Percentiles rank a stretch among this genome's conserved stretches.
Evolutionary conservation across 2,797 vertebrate species (phyloP).

Genomic region (Acanthurus leucopareius): DNA sequence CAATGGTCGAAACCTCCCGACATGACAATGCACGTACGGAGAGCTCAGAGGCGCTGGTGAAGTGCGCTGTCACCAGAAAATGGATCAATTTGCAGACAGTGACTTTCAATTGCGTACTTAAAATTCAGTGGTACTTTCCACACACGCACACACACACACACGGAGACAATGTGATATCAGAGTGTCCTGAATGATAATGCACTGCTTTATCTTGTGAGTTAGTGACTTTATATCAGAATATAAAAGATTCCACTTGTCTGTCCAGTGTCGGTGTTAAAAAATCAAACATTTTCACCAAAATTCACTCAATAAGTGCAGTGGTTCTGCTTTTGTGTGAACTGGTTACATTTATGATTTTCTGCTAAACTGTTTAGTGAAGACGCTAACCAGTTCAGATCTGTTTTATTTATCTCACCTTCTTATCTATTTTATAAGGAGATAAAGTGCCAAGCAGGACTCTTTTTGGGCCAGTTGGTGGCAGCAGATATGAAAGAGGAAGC

Average conservation of each 20-base stretch:
- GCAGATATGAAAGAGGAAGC: neutral
- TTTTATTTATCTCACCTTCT: neutral
- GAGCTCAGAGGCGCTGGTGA: constrained; percentile 8
- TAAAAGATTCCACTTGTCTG: neutral
- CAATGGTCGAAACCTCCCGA: constrained; percentile 30
- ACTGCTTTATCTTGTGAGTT: neutral
- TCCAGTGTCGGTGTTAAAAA: neutral
- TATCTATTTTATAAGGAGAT: neutral
- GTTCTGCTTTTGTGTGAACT: neutral
- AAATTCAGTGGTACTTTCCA: constrained; percentile 55
- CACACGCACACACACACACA: neutral
- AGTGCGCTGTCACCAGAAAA: constrained; percentile 46
- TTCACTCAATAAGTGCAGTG: neutral
- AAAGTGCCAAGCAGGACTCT: neutral
- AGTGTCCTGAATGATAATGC: constrained; percentile 42
- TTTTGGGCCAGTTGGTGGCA: neutral
- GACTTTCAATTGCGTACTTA: constrained; percentile 63
- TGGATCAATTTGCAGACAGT: constrained; percentile 52
- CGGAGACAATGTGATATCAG: constrained; percentile 35
- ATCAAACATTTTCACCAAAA: neutral
- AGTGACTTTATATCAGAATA: constrained; percentile 2
- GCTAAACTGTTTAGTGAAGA: neutral
- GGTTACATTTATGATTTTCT: neutral
- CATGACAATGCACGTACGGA: constrained; percentile 28
- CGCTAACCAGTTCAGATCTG: neutral